A percentile compares a stretch with the other conserved stretches of the same genome.
Evolutionary conservation across 2,113 vertebrate species (phyloP).

Genomic region (Embiotoca jacksoni): DNA sequence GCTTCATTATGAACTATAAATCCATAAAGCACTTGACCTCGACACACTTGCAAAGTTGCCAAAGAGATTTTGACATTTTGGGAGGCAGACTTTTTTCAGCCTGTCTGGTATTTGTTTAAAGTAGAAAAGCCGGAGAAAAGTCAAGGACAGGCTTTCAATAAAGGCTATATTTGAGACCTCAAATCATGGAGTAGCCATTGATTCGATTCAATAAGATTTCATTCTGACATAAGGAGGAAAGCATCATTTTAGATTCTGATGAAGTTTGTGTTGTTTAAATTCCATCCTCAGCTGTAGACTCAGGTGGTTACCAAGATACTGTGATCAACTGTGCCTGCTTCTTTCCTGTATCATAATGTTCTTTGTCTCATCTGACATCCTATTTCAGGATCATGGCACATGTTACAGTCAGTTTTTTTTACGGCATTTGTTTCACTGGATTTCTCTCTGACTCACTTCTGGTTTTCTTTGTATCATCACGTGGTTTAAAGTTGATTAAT

Average conservation of each 20-base stretch:
- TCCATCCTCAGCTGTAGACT: neutral
- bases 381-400: neutral
- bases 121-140: neutral
- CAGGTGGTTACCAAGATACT: neutral
- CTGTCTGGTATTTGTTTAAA: slow-evolving; percentile 9
- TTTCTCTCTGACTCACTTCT: too few relatives aligned
- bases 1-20: slow-evolving; percentile 41
- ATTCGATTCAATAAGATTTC: neutral
- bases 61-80: slow-evolving; percentile 24
- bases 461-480: too few relatives aligned
- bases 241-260: neutral
- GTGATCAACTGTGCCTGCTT: too few relatives aligned
- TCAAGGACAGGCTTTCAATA: neutral
- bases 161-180: neutral
- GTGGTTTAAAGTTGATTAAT: too few relatives aligned
- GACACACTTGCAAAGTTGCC: slow-evolving; percentile 13
- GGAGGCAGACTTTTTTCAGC: neutral
- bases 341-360: neutral
- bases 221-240: neutral
- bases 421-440: neutral
- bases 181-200: neutral
- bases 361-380: neutral
- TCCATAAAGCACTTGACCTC: slow-evolving; percentile 32
- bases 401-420: neutral
- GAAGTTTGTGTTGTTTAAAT: neutral